These are phyloP conservation scores for Acridotheres tristis DNA, from an alignment of 2,797 vertebrate species.

Conservation along the genomic window DNA sequence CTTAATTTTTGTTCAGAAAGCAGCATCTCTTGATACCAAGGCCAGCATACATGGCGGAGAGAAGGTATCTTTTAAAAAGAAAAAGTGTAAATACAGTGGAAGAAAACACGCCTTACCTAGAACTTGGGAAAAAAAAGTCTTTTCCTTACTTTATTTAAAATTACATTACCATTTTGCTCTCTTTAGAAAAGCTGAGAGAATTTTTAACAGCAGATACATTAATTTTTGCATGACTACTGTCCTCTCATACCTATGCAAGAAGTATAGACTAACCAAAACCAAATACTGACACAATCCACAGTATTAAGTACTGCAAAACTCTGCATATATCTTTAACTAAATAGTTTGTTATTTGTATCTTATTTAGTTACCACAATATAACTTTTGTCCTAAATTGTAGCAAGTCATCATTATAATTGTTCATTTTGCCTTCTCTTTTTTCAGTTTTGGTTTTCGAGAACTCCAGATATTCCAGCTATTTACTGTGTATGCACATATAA, in stretches of 20 bases:
- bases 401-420: not conserved
- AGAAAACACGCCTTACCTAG: not conserved
- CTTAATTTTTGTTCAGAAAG: not conserved
- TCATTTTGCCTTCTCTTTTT: not conserved
- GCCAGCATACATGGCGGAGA: not conserved
- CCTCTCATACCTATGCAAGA: not conserved
- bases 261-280: not conserved
- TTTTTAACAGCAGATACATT: not conserved
- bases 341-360: not conserved
- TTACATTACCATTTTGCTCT: not conserved
- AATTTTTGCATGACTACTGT: fast-evolving
- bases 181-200: not conserved
- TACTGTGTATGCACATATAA: not conserved
- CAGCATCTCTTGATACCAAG: not conserved
- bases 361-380: not conserved
- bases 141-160: not conserved
- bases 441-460: not conserved
- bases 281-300: not conserved
- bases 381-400: not conserved
- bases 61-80: not conserved
- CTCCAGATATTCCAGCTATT: not conserved
- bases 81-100: not conserved
- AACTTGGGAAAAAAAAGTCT: not conserved
- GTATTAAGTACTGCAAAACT: not conserved
- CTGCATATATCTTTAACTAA: not conserved